Percentiles rank a stretch among this genome's conserved stretches.
phyloP scores from a whole-genome alignment of 1,140 invertebrate genomes.

The Aleiodes sp. region DNA sequence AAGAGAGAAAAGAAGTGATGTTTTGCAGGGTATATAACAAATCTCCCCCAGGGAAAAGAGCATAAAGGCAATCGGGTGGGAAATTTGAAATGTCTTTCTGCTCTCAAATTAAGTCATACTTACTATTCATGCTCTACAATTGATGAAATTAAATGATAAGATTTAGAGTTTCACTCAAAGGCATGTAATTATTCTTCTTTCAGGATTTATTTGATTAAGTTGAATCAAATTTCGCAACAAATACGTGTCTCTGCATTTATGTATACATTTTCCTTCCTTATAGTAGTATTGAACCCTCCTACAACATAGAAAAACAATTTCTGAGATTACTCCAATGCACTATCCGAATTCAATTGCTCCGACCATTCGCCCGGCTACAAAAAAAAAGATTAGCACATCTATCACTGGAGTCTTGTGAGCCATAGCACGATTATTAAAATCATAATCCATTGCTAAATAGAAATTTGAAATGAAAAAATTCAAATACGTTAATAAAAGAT shows the following conservation, averaged over 20 bases:
- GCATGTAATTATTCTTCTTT: not conserved
- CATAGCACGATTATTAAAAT: no score
- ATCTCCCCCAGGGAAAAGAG: not conserved
- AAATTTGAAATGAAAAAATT: no score
- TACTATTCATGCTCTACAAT: conserved; percentile 11
- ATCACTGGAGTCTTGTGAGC: no score
- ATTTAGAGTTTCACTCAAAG: not conserved
- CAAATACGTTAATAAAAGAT: no score
- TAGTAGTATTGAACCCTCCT: not conserved
- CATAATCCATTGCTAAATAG: no score
- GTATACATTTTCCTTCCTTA: not conserved
- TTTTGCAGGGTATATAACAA: not conserved
- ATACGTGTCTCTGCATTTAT: conserved; percentile 10
- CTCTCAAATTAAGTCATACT: not conserved
- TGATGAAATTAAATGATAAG: conserved; percentile 8
- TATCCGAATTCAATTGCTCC: not conserved
- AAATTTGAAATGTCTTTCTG: not conserved
- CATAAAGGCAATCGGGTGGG: not conserved
- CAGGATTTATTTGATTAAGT: not conserved
- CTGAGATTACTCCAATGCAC: not conserved
- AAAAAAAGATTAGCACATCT: no score
- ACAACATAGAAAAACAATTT: conserved; percentile 10
- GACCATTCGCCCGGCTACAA: no score
- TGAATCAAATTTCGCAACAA: conserved; percentile 10
- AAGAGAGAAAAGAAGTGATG: not conserved